Conservation (phyloP, 2,113 vertebrate genomes). For the Chaetops frenatus region DNA sequence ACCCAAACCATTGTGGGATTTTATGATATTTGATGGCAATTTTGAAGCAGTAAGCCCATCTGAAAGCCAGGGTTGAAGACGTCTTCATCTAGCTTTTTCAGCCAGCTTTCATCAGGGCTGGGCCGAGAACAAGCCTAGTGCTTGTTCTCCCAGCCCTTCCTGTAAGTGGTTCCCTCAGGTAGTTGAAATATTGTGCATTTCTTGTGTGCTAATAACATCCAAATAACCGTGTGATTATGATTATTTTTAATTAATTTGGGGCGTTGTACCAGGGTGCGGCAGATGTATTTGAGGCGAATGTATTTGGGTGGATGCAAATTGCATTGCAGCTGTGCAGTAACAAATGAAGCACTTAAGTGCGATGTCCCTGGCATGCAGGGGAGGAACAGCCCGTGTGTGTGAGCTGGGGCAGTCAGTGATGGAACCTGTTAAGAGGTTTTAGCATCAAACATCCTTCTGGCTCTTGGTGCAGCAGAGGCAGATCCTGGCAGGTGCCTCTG, state of each 20-base stretch:
- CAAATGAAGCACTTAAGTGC: not conserved
- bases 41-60: not conserved
- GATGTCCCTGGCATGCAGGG: not conserved
- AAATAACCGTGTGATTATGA: fast-evolving
- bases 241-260: not conserved
- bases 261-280: not conserved
- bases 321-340: not conserved
- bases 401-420: not conserved
- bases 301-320: not conserved
- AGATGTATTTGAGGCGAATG: not conserved
- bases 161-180: not conserved
- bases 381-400: not conserved
- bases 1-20: not conserved
- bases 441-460: not conserved
- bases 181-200: not conserved
- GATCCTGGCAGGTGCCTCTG: not conserved
- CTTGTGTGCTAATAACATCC: not conserved
- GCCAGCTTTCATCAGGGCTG: not conserved
- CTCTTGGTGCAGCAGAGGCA: not conserved
- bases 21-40: not conserved
- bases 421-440: not conserved
- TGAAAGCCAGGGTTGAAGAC: not conserved
- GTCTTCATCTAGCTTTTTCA: not conserved
- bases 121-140: fast-evolving
- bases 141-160: not conserved